Percentiles rank a stretch among this genome's conserved stretches.
Evolutionary conservation across 2,113 vertebrate genomes (phyloP).

Genomic region (Speoplatyrhinus poulsoni): DNA sequence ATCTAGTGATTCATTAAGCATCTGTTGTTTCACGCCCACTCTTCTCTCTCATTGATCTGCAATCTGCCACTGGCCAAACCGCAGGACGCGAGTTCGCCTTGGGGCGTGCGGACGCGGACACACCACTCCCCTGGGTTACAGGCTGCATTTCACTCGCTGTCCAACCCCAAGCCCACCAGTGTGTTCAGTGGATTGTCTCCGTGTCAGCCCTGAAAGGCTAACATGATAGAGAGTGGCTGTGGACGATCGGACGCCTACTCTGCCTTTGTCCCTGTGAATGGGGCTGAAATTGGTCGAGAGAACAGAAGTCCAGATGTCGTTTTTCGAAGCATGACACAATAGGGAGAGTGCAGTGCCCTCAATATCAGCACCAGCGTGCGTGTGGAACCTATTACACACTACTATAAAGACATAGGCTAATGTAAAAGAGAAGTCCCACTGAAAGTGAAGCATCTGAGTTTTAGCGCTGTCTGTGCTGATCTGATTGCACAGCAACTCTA

Average conservation of each 20-base stretch:
- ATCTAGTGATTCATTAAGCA: conserved; percentile 55
- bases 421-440: conserved; percentile 44
- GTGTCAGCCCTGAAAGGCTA: conserved; percentile 63
- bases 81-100: conserved; percentile 22
- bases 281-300: conserved; percentile 57
- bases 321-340: conserved; percentile 51
- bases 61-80: conserved; percentile 45
- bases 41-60: conserved; percentile 38
- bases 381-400: conserved; percentile 53
- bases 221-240: conserved; percentile 71
- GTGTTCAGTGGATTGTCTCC: conserved; percentile 63
- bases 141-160: conserved; percentile 44
- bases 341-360: conserved; percentile 46
- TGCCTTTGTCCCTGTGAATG: conserved; percentile 64
- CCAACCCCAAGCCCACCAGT: conserved; percentile 16
- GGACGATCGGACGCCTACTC: conserved; percentile 54
- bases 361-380: conserved; percentile 40
- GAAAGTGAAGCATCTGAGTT: conserved; percentile 16
- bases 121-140: conserved; percentile 42
- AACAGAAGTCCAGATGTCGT: conserved; percentile 68
- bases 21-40: conserved; percentile 60
- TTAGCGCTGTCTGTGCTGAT: conserved; percentile 16
- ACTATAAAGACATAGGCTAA: conserved; percentile 44
- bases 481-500: conserved; percentile 24
- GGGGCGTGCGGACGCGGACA: conserved; percentile 36